phyloP scores from a whole-genome alignment of 2,113 vertebrate species.

The Alaudala cheleensis region DNA sequence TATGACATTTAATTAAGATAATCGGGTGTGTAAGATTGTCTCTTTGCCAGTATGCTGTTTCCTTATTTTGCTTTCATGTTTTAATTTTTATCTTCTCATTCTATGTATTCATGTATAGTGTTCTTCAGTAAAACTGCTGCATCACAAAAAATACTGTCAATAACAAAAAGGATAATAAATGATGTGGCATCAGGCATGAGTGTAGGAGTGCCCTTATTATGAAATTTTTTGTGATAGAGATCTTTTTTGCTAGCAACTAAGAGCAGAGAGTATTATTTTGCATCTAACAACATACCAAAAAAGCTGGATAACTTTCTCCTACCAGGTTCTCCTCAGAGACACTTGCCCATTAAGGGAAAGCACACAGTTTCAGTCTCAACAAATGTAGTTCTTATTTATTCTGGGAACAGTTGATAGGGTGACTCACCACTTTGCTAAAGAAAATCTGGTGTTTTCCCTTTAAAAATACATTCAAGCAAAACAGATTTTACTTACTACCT shows the following conservation, averaged over 20 bases:
- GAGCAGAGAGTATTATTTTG: neutral
- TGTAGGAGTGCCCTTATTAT: neutral
- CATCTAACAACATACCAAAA: neutral
- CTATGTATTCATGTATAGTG: neutral
- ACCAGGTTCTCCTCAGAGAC: constrained; percentile 42
- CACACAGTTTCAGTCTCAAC: constrained; percentile 55
- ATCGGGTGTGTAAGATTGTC: neutral
- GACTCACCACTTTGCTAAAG: constrained; percentile 67
- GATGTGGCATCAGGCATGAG: neutral
- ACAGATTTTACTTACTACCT: constrained; percentile 28
- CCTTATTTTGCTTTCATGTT: neutral
- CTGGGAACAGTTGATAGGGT: constrained; percentile 58
- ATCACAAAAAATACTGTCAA: neutral
- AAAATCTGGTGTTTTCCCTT: constrained; percentile 40
- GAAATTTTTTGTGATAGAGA: neutral
- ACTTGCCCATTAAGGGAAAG: constrained; percentile 48
- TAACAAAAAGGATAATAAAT: neutral
- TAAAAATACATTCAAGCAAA: constrained; percentile 41
- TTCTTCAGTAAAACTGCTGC: neutral
- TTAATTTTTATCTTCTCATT: neutral
- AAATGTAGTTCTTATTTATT: constrained; percentile 66
- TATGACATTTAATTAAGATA: neutral
- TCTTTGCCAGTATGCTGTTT: neutral
- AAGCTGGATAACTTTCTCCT: constrained; percentile 47
- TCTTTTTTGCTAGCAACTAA: neutral